Evolutionary conservation across 2,888 invertebrate genomes (phyloP), one percentile per base, ranked within the genome.

Genomic region (Tetrapedia diversipes): DNA sequence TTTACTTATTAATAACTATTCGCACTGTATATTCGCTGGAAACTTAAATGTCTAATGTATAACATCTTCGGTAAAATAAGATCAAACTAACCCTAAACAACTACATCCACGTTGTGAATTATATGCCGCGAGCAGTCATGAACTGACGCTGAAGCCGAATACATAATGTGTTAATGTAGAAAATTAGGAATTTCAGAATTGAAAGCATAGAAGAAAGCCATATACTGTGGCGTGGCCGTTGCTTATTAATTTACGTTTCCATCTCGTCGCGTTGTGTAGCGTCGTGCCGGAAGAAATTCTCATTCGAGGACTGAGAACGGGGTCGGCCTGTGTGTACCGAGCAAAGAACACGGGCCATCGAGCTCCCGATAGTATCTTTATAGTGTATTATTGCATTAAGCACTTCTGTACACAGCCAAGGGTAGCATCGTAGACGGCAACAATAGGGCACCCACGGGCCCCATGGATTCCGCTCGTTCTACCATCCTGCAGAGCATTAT

Each of bases 311-410:
- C n/a, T n/a, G n/a, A n/a, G 56, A 47, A 45, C 60, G 59, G 77
- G 74, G 61, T 64, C 49, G 43, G 70, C 19, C n/a, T n/a, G 32
- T 70, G 82, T 65, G 59, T 65, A 53, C 70, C 66, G 69, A 64
- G 68, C 61, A 80, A 85, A 77, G 83, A 84, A 78, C 80, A 83
- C 81, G 81, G 79, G 75, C 77, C 79, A 79, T 86, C 82, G 82
- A 75, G 81, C 60, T 85, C 86, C 88, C 87, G 86, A 86, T 86
- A 88, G 89, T 90, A 90, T 90, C 89, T 91, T 90, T 90, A 88
- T 89, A 88, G 88, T 87, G 88, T 87, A 87, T 90, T 91, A 91
- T 91, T 91, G 87, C 89, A 78, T 85, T 91, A 91, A 91, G 90
- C 87, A 91, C 89, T 91, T 91, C 82, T 81, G 90, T 83, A 91